A percentile compares a stretch with the other conserved stretches of the same genome.
Conservation (phyloP, 2,113 vertebrate genomes). For the Corythornis vintsioides region DNA sequence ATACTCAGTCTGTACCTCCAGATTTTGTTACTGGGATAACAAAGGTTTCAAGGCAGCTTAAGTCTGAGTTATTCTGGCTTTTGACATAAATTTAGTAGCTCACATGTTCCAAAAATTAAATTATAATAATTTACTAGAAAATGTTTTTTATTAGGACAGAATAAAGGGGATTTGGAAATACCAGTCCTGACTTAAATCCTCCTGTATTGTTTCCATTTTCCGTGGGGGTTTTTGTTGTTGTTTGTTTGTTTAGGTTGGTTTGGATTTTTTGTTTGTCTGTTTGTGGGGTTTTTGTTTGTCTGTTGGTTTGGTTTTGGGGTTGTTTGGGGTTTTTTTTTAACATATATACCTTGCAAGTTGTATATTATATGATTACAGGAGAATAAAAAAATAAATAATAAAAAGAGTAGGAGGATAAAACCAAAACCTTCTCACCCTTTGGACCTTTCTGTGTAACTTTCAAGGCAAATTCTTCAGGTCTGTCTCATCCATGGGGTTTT, state of each 20-base stretch:
- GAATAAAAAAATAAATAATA: neutral
- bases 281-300: no score
- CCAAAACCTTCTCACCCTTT: neutral
- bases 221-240: neutral
- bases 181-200: neutral
- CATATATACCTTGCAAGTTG: neutral
- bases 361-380: neutral
- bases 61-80: neutral
- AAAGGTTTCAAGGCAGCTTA: neutral
- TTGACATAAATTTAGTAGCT: neutral
- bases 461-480: neutral
- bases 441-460: neutral
- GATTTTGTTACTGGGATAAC: neutral
- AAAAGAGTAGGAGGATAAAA: neutral
- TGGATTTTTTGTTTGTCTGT: no score
- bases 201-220: fast-evolving
- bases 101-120: neutral
- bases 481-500: neutral
- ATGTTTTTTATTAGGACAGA: neutral
- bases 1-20: neutral
- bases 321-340: neutral
- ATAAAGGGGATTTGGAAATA: neutral
- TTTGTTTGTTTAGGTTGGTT: no score
- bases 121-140: neutral
- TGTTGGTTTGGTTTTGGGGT: no score